Evolutionary conservation across 2,113 vertebrate genomes (phyloP).

Genomic region (Lampris megalopsis): DNA sequence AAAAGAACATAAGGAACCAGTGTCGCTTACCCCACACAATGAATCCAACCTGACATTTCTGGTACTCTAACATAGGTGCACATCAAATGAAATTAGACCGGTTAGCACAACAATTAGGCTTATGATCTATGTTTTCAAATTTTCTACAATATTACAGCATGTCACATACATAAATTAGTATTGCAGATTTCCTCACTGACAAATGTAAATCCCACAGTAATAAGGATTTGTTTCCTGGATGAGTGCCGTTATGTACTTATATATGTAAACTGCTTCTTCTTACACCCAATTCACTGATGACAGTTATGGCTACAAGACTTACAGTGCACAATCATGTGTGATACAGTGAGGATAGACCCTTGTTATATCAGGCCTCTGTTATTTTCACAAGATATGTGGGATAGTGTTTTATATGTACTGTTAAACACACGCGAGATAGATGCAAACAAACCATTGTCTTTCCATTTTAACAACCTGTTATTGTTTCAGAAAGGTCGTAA

Average conservation of each 20-base stretch:
- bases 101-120: slow-evolving; percentile 27
- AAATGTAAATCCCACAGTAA: slow-evolving; percentile 42
- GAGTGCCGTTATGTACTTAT: slow-evolving; percentile 10
- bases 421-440: slow-evolving; percentile 12
- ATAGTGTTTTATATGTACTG: slow-evolving; percentile 10
- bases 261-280: slow-evolving; percentile 24
- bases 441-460: slow-evolving; percentile 25
- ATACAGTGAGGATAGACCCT: slow-evolving; percentile 1
- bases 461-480: slow-evolving; percentile 13
- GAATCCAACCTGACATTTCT: slow-evolving; percentile 60
- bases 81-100: slow-evolving; percentile 61
- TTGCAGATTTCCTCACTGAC: slow-evolving; percentile 38
- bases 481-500: slow-evolving; percentile 14
- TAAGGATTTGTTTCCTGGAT: slow-evolving; percentile 16
- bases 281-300: slow-evolving; percentile 34
- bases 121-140: slow-evolving; percentile 35
- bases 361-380: slow-evolving; percentile 21
- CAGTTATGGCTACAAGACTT: slow-evolving; percentile 33
- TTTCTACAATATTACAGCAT: slow-evolving; percentile 50
- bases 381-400: slow-evolving; percentile 23
- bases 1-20: slow-evolving; percentile 51
- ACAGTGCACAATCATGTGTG: not conserved
- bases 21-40: slow-evolving; percentile 54
- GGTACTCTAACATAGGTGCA: slow-evolving; percentile 57
- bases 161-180: slow-evolving; percentile 41